A percentile compares a stretch with the other conserved stretches of the same genome.
These are phyloP conservation scores for Mormyrus proboscirostris DNA, from an alignment of 2,797 vertebrate species.

Conservation along the genomic window DNA sequence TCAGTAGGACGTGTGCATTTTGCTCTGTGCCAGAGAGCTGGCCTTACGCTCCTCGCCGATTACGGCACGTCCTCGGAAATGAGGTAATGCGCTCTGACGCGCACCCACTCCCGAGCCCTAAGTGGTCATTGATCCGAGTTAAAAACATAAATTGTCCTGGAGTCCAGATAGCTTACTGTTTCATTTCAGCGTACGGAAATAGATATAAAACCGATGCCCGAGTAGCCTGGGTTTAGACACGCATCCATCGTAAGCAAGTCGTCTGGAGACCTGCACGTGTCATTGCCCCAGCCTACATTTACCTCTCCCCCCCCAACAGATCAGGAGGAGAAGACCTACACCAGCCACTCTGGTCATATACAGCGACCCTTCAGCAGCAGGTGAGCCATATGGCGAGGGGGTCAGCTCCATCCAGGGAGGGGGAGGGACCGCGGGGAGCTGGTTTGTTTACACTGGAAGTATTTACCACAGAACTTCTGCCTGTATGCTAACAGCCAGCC, in stretches of 20 bases:
- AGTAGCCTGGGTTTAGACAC: neutral
- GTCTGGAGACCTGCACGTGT: neutral
- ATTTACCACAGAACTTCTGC: neutral
- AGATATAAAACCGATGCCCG: neutral
- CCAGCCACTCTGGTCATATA: conserved; percentile 80
- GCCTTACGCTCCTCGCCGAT: neutral
- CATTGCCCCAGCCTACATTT: neutral
- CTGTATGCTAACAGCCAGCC: neutral
- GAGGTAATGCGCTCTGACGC: neutral
- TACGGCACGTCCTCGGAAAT: neutral
- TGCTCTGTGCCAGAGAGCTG: neutral
- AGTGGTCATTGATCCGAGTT: neutral
- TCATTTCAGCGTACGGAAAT: neutral
- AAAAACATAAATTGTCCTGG: neutral
- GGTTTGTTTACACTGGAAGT: neutral
- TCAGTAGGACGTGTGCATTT: neutral
- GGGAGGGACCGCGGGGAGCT: neutral
- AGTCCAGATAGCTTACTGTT: neutral
- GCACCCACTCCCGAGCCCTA: neutral
- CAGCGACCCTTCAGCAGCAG: conserved; percentile 68
- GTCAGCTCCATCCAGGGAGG: neutral
- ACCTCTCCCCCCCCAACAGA: conserved; percentile 53
- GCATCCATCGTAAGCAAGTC: neutral
- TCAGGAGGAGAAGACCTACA: conserved; percentile 78
- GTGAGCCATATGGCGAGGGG: conserved; percentile 47